Conservation (phyloP, 2,797 vertebrate species). For the Acanthurus leucopareius region DNA sequence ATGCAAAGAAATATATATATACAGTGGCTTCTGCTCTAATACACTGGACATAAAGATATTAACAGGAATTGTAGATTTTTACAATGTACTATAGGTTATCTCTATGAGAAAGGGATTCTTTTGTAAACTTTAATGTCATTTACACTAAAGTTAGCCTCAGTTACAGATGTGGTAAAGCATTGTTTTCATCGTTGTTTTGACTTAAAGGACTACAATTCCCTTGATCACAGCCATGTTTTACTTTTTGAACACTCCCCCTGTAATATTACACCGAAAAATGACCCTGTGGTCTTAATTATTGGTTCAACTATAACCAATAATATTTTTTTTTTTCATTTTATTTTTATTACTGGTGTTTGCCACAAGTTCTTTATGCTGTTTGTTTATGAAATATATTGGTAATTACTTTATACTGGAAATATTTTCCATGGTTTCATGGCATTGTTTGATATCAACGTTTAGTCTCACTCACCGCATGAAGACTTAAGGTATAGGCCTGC, state of each 20-base stretch:
- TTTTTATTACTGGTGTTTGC: too few relatives aligned
- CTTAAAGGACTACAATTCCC: conserved; percentile 39
- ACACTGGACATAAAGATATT: conserved; percentile 20
- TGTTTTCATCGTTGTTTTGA: neutral
- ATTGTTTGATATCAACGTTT: too few relatives aligned
- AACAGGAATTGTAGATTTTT: conserved; percentile 2
- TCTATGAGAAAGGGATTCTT: neutral
- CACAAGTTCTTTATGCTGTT: too few relatives aligned
- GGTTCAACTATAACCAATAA: neutral
- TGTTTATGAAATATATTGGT: neutral
- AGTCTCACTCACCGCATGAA: too few relatives aligned
- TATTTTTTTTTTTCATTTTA: neutral
- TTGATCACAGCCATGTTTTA: conserved; percentile 23
- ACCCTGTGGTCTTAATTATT: neutral
- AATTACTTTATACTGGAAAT: neutral
- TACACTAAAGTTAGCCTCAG: neutral
- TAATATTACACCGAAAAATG: neutral
- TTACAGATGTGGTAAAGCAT: neutral
- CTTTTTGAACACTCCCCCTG: neutral
- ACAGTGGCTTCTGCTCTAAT: conserved; percentile 16
- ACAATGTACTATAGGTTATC: neutral
- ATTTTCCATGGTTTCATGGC: too few relatives aligned
- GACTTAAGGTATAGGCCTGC: too few relatives aligned
- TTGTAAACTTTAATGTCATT: conserved; percentile 19
- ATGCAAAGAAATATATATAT: conserved; percentile 53